A percentile compares a stretch with the other conserved stretches of the same genome.
Evolutionary conservation across 2,888 invertebrate species (phyloP).

Genomic region (Eristalis tenax): DNA sequence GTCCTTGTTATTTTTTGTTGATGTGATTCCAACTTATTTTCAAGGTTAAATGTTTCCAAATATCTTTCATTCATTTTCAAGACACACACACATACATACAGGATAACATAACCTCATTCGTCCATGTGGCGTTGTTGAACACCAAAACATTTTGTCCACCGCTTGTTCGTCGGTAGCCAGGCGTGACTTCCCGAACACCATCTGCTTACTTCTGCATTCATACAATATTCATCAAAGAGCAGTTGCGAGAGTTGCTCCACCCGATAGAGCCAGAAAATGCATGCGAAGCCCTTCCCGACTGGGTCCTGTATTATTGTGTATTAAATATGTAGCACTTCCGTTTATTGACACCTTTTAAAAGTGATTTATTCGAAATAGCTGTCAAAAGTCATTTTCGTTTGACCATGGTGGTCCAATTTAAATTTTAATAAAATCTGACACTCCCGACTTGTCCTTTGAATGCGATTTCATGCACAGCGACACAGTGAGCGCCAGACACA

Average conservation of each 20-base stretch:
- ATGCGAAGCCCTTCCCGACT: neutral
- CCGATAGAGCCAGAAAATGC: neutral
- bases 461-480: neutral
- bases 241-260: neutral
- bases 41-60: too few relatives aligned
- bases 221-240: neutral
- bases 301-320: neutral
- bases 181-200: neutral
- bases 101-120: too few relatives aligned
- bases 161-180: neutral
- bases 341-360: conserved; percentile 1
- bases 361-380: conserved; percentile 10
- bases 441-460: neutral
- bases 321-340: conserved; percentile 2
- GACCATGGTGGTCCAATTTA: neutral
- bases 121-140: neutral
- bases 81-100: too few relatives aligned
- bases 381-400: neutral
- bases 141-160: neutral
- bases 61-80: too few relatives aligned
- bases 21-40: too few relatives aligned
- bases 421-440: conserved; percentile 8
- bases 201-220: neutral
- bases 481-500: neutral
- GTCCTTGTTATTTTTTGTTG: too few relatives aligned